Evolutionary conservation across 2,113 vertebrate species (phyloP), one percentile per base, ranked within the genome.

Genomic region (Lophura nycthemera): DNA sequence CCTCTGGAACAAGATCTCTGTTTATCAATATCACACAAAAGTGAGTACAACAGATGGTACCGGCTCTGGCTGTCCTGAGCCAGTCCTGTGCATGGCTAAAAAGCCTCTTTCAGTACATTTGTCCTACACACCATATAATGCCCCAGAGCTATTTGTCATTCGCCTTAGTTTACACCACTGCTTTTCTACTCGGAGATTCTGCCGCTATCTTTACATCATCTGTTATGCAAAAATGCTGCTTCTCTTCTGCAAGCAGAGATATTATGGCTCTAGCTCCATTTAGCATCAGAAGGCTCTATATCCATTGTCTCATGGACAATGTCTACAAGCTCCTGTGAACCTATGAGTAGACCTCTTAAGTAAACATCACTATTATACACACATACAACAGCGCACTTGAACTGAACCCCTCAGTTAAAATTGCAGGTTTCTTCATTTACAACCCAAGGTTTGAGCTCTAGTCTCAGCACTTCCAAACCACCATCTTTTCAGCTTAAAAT

Each of bases 11-110:
- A 74, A 86, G 82, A 61, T 40, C 63, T 17, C 52, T 24, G 6
- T 50, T 88, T 83, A 60, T 86, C 76, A 71, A 34, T 80, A 77
- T 47, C 65, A 77, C 61, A 52, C 12, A 54, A 66, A 89, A 91
- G 56, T 69, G 42, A 57, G 72, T 17, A 47, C 27, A 40, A 71
- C 84, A 95, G 94, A 92, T 92, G 85, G 75, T 32, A 73, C 50
- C 34, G 4, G 48, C 73, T 38, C 7, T 74, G 85, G 60, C 65
- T 73, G 13, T 71, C 56, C 87, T 64, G 60, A 77, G 34, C 22
- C 64, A 59, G 19, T 67, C 52, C 75, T 9, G 32, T n/a, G 52
- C 43, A 43, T 40, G 67, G 61, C 52, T 93, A 52, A 81, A 80
- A 77, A 81, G 76, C 15, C 38, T 57, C 45, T 40, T 78, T 50